Evolutionary conservation across 2,797 vertebrate genomes (phyloP).

Genomic region (Hybognathus amarus): DNA sequence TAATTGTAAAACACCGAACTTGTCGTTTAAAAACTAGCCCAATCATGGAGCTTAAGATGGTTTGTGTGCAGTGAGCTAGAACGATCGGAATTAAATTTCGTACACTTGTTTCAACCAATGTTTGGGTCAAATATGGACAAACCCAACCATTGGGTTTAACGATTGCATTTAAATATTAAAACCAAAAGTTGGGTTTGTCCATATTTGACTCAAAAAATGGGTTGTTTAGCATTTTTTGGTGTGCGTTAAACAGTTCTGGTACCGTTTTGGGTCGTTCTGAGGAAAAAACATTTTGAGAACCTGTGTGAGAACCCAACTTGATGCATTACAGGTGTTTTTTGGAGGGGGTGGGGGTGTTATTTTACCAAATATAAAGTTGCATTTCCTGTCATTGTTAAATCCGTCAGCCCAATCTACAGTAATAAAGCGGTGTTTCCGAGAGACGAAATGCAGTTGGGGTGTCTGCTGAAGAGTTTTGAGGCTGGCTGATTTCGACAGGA

Average conservation of each 20-base stretch:
- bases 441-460: constrained; percentile 33
- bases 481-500: constrained; percentile 57
- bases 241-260: not conserved
- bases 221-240: too few relatives aligned
- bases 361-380: constrained; percentile 29
- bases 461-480: constrained; percentile 56
- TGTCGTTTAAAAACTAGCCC: not conserved
- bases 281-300: not conserved
- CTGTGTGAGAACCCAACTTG: not conserved
- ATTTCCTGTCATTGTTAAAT: constrained; percentile 41
- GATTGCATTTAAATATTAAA: not conserved
- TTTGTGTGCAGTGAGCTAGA: not conserved
- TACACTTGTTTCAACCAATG: too few relatives aligned
- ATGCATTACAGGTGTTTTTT: not conserved
- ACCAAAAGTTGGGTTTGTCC: not conserved
- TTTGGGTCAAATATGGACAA: too few relatives aligned
- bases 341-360: not conserved
- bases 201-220: not conserved
- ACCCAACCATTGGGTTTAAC: not conserved
- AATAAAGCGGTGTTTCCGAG: constrained; percentile 33
- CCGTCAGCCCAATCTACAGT: constrained; percentile 37
- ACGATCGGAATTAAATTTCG: not conserved
- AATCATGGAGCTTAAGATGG: not conserved
- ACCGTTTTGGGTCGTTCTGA: not conserved
- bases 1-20: too few relatives aligned